A percentile compares a stretch with the other conserved stretches of the same genome.
Evolutionary conservation across 2,797 vertebrate genomes (phyloP).

Genomic region (Decapterus maruadsi): DNA sequence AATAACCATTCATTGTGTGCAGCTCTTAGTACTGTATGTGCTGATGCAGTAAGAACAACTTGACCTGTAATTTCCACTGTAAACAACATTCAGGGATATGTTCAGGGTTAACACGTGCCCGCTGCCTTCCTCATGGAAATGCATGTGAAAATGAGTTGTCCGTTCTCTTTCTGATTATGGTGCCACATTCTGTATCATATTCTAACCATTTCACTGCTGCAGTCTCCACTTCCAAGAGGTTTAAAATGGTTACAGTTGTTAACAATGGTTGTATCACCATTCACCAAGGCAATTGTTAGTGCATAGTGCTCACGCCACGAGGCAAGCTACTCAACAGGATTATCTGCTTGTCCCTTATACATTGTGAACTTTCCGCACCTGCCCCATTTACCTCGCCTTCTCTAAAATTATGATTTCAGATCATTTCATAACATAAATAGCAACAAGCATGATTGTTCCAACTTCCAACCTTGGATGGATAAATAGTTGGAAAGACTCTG

Average conservation of each 20-base stretch:
- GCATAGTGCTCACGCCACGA: slow-evolving; percentile 32
- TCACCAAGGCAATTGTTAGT: slow-evolving; percentile 39
- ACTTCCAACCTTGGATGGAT: slow-evolving; percentile 52
- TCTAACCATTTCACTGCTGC: slow-evolving; percentile 26
- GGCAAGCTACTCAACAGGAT: slow-evolving; percentile 43
- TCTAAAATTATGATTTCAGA: slow-evolving; percentile 37
- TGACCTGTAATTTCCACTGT: slow-evolving; percentile 19
- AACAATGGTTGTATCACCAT: slow-evolving; percentile 38
- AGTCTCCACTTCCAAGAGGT: slow-evolving; percentile 28
- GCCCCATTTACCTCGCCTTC: slow-evolving; percentile 38
- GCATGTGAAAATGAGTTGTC: slow-evolving; percentile 23
- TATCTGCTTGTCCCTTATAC: slow-evolving; percentile 42
- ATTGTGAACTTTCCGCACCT: slow-evolving; percentile 41
- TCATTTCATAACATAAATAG: slow-evolving; percentile 58
- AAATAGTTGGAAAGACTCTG: slow-evolving; percentile 67
- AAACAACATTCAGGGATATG: slow-evolving; percentile 6
- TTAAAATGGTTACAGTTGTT: slow-evolving; percentile 50
- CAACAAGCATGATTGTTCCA: slow-evolving; percentile 54
- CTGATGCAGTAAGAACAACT: slow-evolving; percentile 16
- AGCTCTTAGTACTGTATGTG: background rate
- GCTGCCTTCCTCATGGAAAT: slow-evolving; percentile 25
- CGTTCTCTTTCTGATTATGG: slow-evolving; percentile 32
- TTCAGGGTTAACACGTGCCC: slow-evolving; percentile 4
- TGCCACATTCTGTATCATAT: slow-evolving; percentile 25
- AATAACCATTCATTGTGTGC: background rate